Conservation (phyloP, 2,888 invertebrate species). For the Ypsolopha scabrella region DNA sequence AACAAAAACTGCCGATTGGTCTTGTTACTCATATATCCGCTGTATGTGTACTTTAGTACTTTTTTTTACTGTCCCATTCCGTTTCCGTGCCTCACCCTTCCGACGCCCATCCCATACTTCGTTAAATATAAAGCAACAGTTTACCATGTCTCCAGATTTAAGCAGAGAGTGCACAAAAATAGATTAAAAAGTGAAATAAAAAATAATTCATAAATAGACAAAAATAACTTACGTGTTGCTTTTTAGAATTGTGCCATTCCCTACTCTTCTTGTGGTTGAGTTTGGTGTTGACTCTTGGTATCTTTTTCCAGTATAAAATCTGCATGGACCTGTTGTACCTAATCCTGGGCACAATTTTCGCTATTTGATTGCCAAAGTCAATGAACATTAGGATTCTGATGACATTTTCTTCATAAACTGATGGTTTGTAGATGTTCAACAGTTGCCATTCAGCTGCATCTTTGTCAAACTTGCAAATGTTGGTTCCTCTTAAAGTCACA, state of each 20-base stretch:
- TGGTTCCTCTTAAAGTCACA: slow-evolving; percentile 77
- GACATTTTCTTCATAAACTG: slow-evolving; percentile 77
- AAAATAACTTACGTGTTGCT: too few relatives aligned
- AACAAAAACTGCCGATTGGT: too few relatives aligned
- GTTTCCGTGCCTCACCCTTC: too few relatives aligned
- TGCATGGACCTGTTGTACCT: slow-evolving; percentile 69
- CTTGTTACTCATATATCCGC: too few relatives aligned
- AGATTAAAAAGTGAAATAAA: too few relatives aligned
- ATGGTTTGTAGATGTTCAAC: slow-evolving; percentile 63
- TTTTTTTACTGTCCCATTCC: too few relatives aligned
- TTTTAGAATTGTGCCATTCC: slow-evolving; percentile 54
- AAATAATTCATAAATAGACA: too few relatives aligned
- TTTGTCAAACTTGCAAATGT: slow-evolving; percentile 76
- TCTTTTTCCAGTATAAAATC: slow-evolving; percentile 54
- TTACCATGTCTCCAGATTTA: too few relatives aligned
- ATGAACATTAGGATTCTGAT: slow-evolving; percentile 82
- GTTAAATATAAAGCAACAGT: too few relatives aligned
- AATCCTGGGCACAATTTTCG: slow-evolving; percentile 76
- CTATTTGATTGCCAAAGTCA: slow-evolving; percentile 81
- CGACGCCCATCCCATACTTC: too few relatives aligned
- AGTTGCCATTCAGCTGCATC: slow-evolving; percentile 79
- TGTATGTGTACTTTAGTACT: too few relatives aligned
- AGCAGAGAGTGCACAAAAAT: too few relatives aligned
- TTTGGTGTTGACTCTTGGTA: slow-evolving; percentile 34
- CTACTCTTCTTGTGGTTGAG: slow-evolving; percentile 48